Percentiles rank a stretch among this genome's conserved stretches.
phyloP scores from a whole-genome alignment of 2,888 invertebrate genomes.

The Eudemis profundana region DNA sequence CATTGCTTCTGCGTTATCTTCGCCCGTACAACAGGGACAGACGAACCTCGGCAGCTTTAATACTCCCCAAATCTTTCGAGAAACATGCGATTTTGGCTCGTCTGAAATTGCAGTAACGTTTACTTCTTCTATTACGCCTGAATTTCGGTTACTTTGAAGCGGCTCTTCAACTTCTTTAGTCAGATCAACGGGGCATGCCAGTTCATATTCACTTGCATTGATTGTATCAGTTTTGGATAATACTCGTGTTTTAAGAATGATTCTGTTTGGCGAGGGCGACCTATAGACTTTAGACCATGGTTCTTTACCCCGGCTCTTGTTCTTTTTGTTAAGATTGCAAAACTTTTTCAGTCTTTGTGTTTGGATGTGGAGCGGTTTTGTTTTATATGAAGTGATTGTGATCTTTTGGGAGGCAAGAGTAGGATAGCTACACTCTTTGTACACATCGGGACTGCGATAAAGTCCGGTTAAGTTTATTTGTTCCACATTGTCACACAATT shows the following conservation, averaged over 20 bases:
- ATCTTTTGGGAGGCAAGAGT: constrained; percentile 34
- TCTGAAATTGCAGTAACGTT: background rate
- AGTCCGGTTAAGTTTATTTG: constrained; percentile 53
- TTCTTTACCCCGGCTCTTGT: constrained; percentile 52
- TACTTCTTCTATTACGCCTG: background rate
- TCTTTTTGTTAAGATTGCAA: constrained; percentile 42
- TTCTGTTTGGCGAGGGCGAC: constrained; percentile 53
- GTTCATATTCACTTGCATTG: constrained; percentile 11
- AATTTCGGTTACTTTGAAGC: background rate
- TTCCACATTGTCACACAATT: constrained; percentile 48
- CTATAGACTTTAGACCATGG: constrained; percentile 66
- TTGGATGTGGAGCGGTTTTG: constrained; percentile 37
- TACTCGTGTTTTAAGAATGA: background rate
- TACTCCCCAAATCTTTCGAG: constrained; percentile 51
- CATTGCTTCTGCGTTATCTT: constrained; percentile 54
- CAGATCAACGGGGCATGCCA: constrained; percentile 6
- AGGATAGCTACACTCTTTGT: constrained; percentile 68
- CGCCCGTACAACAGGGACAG: constrained; percentile 72
- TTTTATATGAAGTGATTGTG: constrained; percentile 41
- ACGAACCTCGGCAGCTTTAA: constrained; percentile 56
- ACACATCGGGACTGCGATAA: constrained; percentile 60
- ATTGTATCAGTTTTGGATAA: background rate
- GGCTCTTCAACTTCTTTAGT: constrained; percentile 5
- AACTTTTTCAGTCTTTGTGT: constrained; percentile 35
- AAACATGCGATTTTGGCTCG: background rate